Evolutionary conservation across 2,888 invertebrate species (phyloP).

Genomic region (Xanthia togata): DNA sequence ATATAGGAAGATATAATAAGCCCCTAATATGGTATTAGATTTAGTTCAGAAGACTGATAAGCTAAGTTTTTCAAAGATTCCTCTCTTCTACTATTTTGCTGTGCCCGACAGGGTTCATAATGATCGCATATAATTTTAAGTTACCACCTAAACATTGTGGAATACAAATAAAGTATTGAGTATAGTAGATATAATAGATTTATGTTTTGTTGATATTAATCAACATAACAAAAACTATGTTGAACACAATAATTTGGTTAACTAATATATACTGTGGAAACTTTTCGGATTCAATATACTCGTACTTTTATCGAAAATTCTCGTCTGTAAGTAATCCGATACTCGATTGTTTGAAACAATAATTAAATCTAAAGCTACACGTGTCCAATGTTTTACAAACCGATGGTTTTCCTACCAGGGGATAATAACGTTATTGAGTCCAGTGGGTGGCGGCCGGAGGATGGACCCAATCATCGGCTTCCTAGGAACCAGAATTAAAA

Average conservation of each 20-base stretch:
- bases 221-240: not conserved
- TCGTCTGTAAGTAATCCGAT: not conserved
- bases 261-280: not conserved
- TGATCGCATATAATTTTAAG: too few species aligned
- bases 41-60: too few species aligned
- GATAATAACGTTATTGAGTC: constrained; percentile 64
- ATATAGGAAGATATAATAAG: too few species aligned
- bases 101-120: too few species aligned
- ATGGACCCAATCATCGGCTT: constrained; percentile 53
- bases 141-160: too few species aligned
- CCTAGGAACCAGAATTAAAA: constrained; percentile 38
- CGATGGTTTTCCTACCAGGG: constrained; percentile 40
- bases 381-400: constrained; percentile 9
- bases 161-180: too few species aligned
- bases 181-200: too few species aligned
- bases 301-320: not conserved
- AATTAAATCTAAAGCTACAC: not conserved
- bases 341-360: not conserved
- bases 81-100: too few species aligned
- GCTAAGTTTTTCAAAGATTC: too few species aligned
- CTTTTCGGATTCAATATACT: not conserved
- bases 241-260: not conserved
- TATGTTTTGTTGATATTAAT: too few species aligned
- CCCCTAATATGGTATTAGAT: too few species aligned
- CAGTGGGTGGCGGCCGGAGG: constrained; percentile 45